Evolutionary conservation across 1,140 invertebrate genomes (phyloP).

Genomic region (Heliothis subflexa): DNA sequence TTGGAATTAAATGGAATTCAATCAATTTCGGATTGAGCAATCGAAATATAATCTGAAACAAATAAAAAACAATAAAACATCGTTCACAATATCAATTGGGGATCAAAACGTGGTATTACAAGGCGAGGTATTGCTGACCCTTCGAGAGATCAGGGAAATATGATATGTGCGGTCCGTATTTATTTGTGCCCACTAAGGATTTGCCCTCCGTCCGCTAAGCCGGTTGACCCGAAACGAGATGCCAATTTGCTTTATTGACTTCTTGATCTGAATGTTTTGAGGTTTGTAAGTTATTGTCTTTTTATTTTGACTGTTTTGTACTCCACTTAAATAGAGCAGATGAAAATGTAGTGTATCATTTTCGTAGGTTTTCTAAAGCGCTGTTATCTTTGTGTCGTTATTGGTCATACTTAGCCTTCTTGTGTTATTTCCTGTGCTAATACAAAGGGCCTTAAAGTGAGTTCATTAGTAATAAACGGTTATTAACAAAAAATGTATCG

Average conservation of each 20-base stretch:
- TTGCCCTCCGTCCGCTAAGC: slow-evolving; percentile 80
- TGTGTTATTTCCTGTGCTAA: no score
- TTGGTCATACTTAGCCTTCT: no score
- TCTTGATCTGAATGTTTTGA: slow-evolving; percentile 57
- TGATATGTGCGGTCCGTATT: slow-evolving; percentile 78
- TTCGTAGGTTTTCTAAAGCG: no score
- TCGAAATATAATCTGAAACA: slow-evolving; percentile 3
- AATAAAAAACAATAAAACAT: slow-evolving; percentile 71
- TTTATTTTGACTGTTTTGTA: slow-evolving; percentile 1
- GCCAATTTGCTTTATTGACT: slow-evolving; percentile 76
- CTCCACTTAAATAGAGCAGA: neutral
- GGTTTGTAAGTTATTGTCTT: slow-evolving; percentile 16
- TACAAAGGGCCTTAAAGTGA: no score
- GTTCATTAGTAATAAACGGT: no score
- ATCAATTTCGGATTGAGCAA: neutral
- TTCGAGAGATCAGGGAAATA: slow-evolving; percentile 81
- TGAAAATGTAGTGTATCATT: no score
- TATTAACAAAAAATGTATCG: no score
- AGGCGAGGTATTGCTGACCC: slow-evolving; percentile 74
- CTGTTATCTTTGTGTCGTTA: no score
- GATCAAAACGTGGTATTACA: slow-evolving; percentile 66
- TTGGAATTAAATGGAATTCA: neutral
- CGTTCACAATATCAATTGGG: slow-evolving; percentile 68
- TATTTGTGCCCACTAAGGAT: slow-evolving; percentile 83
- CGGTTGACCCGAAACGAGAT: slow-evolving; percentile 81